These are phyloP conservation scores for Thecophora atra DNA, from an alignment of 2,888 invertebrate species.

Conservation along the genomic window DNA sequence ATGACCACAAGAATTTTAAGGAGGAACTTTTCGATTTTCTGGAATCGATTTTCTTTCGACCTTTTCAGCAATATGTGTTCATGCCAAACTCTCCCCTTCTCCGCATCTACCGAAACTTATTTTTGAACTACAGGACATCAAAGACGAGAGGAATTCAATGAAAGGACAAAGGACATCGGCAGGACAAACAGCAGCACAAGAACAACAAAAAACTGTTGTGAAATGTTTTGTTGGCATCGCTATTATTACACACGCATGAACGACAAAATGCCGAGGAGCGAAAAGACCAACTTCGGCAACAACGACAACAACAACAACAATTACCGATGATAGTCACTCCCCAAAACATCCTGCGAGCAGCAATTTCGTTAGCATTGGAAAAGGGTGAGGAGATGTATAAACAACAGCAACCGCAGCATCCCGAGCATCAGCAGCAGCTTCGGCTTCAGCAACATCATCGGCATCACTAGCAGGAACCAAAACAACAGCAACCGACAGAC, in stretches of 20 bases:
- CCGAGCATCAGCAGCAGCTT: constrained; percentile 15
- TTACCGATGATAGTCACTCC: neutral
- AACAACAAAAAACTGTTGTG: constrained; percentile 14
- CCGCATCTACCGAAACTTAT: too few relatives aligned
- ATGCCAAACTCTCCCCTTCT: too few relatives aligned
- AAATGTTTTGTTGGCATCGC: constrained; percentile 17
- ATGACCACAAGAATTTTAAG: too few relatives aligned
- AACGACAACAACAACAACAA: constrained; percentile 15
- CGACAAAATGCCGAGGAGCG: neutral
- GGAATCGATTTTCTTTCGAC: too few relatives aligned
- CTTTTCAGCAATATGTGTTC: too few relatives aligned
- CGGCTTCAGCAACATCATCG: constrained; percentile 13
- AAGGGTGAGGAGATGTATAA: neutral
- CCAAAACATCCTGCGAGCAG: constrained; percentile 16
- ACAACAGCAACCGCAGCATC: neutral
- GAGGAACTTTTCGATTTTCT: too few relatives aligned
- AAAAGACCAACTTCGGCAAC: constrained; percentile 7
- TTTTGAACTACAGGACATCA: neutral
- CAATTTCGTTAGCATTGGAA: constrained; percentile 8
- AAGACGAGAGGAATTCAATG: constrained; percentile 5
- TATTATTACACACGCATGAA: neutral
- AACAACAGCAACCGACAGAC: constrained; percentile 15
- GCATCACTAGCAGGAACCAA: constrained; percentile 6
- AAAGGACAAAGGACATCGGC: neutral
- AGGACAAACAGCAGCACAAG: neutral